Conservation (phyloP, 2,797 vertebrate species). For the Uromys caudimaculatus region DNA sequence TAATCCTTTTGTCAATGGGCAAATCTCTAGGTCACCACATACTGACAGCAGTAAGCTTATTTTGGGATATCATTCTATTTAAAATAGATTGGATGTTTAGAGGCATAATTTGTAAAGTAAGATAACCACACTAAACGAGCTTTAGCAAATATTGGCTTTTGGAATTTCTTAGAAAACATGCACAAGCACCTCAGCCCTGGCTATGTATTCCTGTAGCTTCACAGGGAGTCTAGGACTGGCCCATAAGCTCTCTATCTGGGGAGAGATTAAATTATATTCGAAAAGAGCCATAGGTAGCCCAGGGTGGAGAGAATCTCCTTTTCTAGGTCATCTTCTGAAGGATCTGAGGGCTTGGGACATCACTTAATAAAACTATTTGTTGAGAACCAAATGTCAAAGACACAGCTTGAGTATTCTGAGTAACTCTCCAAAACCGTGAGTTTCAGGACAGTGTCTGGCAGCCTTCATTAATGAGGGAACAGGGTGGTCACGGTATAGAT, state of each 20-base stretch:
- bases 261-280: neutral
- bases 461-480: neutral
- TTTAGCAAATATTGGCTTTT: neutral
- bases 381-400: neutral
- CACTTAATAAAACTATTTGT: neutral
- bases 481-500: neutral
- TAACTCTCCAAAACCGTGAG: neutral
- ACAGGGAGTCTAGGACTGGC: neutral
- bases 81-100: neutral
- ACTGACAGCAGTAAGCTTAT: neutral
- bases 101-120: neutral
- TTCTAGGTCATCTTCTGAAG: neutral
- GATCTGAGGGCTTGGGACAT: neutral
- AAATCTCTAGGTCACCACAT: neutral
- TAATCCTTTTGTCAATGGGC: neutral
- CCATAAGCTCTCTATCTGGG: neutral
- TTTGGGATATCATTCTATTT: neutral
- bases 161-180: neutral
- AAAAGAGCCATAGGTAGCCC: neutral
- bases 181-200: neutral
- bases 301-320: neutral
- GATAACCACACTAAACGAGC: neutral
- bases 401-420: neutral
- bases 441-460: neutral
- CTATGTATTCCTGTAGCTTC: neutral